Conservation (phyloP, 2,888 invertebrate species). For the Drosophila helvetica region DNA sequence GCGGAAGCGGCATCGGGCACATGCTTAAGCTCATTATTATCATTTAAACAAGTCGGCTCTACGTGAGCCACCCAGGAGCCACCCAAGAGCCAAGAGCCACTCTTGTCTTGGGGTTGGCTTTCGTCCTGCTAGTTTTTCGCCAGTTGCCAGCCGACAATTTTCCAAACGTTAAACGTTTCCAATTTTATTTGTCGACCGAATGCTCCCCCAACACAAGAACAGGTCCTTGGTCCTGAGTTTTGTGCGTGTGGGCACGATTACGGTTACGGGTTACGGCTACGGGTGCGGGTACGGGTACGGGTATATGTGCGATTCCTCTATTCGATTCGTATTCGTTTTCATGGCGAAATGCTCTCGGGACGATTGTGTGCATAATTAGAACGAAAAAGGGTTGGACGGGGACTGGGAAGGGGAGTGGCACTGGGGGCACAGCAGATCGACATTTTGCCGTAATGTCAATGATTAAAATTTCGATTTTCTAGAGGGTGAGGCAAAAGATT, state of each 20-base stretch:
- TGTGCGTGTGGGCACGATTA: not conserved
- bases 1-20: constrained; percentile 52
- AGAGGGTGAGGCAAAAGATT: not conserved
- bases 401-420: not conserved
- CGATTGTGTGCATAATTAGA: constrained; percentile 77
- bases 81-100: constrained; percentile 32
- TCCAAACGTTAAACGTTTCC: constrained; percentile 72
- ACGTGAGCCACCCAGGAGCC: constrained; percentile 50
- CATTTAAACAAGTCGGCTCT: constrained; percentile 75
- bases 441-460: constrained; percentile 44
- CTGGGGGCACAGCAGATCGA: constrained; percentile 15
- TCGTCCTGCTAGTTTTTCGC: constrained; percentile 27
- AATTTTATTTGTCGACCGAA: constrained; percentile 53
- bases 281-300: not conserved
- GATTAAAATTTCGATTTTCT: constrained; percentile 42
- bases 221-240: not conserved
- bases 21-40: constrained; percentile 81
- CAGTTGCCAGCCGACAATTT: constrained; percentile 43
- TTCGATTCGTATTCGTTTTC: constrained; percentile 57
- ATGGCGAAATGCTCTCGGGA: constrained; percentile 67
- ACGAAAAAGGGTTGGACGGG: constrained; percentile 60
- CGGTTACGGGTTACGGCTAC: not conserved
- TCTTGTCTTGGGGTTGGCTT: constrained; percentile 59
- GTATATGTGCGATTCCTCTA: constrained; percentile 25
- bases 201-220: not conserved